Base-by-base conservation (phyloP, 1,140 invertebrate genomes). In the Brachionus angularis region DNA sequence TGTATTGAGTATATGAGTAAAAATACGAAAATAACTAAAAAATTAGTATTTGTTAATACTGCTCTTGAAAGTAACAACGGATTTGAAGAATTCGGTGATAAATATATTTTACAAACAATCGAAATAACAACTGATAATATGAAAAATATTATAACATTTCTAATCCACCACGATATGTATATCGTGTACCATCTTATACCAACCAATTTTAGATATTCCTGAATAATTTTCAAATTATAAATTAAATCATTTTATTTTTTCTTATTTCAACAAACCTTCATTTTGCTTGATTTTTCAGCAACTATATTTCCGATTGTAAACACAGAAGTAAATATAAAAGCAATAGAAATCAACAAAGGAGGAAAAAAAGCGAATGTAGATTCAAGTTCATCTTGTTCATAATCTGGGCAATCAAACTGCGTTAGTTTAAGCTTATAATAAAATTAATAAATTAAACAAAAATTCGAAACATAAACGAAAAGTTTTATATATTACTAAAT, bases 181-280 rank as follows among this genome's bases (percentile, higher is more conserved):
- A 67, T 67, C 3, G 62, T 42, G 27, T 67, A 67, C 62, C 62
- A 67, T 67, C 47, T 67, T n/a, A 67, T 47, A 10, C 62, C 62
- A 25, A 67, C 47, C 31, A 67, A 31, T 34, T 67, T 67, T n/a
- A 67, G 62, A 67, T 67, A 67, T 36, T 67, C 62, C 62, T 67
- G 23, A 49, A 27, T 3, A 31, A 52, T 52, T 5, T 3, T 52
- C 14, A 8, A 2, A 29, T 8, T 16, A 8, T 10, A 18, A 50
- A 21, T 47, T 23, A 25, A 67, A 29, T 5, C 16, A 16, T 18
- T 10, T 33, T n/a, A n/a, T n/a, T n/a, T n/a, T n/a, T n/a, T n/a
- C n/a, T n/a, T n/a, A n/a, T n/a, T n/a, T n/a, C n/a, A n/a, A n/a
- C n/a, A n/a, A n/a, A 70, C 67, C 31, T 70, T 70, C 31, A 50